A percentile compares a stretch with the other conserved stretches of the same genome.
Conservation (phyloP, 2,797 vertebrate species). For the Emydoidea blandingii region DNA sequence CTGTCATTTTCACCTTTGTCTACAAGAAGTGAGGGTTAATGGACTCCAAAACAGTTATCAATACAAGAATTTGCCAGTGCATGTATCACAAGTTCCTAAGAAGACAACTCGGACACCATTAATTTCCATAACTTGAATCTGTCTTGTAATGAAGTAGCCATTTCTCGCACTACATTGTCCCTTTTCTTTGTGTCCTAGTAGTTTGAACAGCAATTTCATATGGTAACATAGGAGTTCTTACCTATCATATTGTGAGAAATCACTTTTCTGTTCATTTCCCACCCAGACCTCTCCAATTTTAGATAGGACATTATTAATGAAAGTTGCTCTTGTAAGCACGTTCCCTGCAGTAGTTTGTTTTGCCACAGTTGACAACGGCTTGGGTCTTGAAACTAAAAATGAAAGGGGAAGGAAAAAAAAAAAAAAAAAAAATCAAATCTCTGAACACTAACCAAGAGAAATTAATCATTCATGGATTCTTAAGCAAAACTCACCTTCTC, state of each 20-base stretch:
- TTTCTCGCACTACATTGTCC: background rate
- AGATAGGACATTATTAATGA: slow-evolving; percentile 90
- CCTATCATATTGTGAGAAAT: slow-evolving; percentile 80
- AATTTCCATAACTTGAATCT: background rate
- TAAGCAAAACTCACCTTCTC: slow-evolving; percentile 84
- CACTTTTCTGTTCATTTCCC: slow-evolving; percentile 80
- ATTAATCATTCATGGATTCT: background rate
- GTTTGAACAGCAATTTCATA: background rate
- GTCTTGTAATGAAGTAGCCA: background rate
- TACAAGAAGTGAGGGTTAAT: background rate
- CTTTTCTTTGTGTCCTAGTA: background rate
- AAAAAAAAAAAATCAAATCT: background rate
- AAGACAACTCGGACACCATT: background rate
- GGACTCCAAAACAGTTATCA: background rate
- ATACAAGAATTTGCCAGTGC: background rate
- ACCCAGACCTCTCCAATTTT: slow-evolving; percentile 94
- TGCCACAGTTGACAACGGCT: slow-evolving; percentile 90
- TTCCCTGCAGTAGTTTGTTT: slow-evolving; percentile 85
- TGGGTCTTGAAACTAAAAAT: slow-evolving; percentile 88
- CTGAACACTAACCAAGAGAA: background rate
- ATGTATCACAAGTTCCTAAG: background rate
- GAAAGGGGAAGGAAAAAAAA: background rate
- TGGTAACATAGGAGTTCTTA: slow-evolving; percentile 62
- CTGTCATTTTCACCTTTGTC: background rate
- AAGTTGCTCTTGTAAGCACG: slow-evolving; percentile 89